Percentiles rank a stretch among this genome's conserved stretches.
These are phyloP conservation scores for Galbula dea DNA, from an alignment of 2,113 vertebrate species.

Conservation along the genomic window DNA sequence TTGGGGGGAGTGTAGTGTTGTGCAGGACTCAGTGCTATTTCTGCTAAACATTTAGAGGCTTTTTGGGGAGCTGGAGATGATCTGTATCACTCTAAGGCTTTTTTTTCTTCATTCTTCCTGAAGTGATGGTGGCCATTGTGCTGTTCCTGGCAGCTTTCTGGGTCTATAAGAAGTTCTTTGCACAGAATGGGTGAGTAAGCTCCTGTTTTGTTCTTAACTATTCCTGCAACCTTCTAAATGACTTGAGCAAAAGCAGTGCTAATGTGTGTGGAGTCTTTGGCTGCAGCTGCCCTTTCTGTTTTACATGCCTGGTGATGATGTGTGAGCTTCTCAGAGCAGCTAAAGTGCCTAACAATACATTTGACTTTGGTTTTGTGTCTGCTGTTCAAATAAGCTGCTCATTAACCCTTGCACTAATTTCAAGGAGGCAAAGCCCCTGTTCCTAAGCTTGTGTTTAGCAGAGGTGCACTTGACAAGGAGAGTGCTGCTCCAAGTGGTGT, in stretches of 20 bases:
- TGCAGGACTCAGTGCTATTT: background rate
- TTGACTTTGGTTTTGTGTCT: background rate
- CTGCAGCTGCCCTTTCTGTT: background rate
- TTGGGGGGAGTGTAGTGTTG: background rate
- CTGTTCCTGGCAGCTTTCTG: constrained; percentile 7
- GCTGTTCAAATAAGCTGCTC: constrained; percentile 8
- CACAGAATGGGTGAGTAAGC: constrained; percentile 56
- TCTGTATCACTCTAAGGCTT: background rate
- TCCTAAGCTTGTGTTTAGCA: background rate
- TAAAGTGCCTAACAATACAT: background rate
- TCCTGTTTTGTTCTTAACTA: background rate
- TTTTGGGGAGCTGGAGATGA: background rate
- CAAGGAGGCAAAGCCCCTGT: background rate
- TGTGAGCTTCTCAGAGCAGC: constrained; percentile 4
- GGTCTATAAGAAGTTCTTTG: constrained; percentile 2
- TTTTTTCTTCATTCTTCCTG: background rate
- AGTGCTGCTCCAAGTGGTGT: too few species aligned
- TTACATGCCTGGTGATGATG: background rate
- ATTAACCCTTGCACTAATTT: constrained; percentile 29
- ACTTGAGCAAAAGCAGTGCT: background rate
- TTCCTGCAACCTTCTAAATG: background rate
- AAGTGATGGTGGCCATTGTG: background rate
- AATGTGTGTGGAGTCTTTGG: background rate
- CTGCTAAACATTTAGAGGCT: background rate
- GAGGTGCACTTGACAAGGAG: background rate